A percentile compares a stretch with the other conserved stretches of the same genome.
These are phyloP conservation scores for Caenorhabditis sp. DNA, from an alignment of 2,888 invertebrate genomes.

Conservation along the genomic window DNA sequence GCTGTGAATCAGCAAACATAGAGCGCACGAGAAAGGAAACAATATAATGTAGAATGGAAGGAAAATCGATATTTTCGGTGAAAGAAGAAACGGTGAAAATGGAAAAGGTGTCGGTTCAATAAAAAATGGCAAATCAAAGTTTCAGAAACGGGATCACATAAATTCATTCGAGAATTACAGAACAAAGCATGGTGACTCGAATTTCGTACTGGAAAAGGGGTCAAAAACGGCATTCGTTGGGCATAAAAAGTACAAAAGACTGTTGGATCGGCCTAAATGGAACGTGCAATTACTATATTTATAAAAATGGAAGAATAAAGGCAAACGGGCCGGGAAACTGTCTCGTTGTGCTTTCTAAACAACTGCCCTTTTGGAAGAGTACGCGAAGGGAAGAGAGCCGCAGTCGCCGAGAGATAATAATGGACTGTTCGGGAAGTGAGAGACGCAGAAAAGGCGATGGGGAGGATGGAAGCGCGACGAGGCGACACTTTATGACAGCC, in stretches of 20 bases:
- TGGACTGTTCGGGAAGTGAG: neutral
- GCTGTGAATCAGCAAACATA: conserved; percentile 47
- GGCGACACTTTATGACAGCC: conserved; percentile 41
- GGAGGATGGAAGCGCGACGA: conserved; percentile 3
- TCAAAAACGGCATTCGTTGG: too few species aligned
- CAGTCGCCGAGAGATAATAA: conserved; percentile 3
- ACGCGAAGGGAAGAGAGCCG: conserved; percentile 6
- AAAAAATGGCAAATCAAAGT: too few species aligned
- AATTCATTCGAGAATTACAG: too few species aligned
- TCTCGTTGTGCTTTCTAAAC: conserved; percentile 30
- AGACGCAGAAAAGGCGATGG: conserved; percentile 39
- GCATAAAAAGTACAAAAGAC: too few species aligned
- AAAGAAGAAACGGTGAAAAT: neutral
- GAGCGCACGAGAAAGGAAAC: conserved; percentile 20
- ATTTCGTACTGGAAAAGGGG: too few species aligned
- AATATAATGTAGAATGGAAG: conserved; percentile 2
- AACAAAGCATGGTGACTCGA: too few species aligned
- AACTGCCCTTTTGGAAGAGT: conserved; percentile 10
- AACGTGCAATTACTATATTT: conserved; percentile 5
- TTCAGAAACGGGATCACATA: too few species aligned
- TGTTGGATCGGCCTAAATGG: conserved; percentile 5
- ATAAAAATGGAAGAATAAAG: conserved; percentile 16
- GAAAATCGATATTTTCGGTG: conserved; percentile 12
- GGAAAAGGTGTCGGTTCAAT: neutral
- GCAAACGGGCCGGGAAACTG: conserved; percentile 7